Base-by-base conservation (phyloP, 2,797 vertebrate genomes). In the Discoglossus pictus region DNA sequence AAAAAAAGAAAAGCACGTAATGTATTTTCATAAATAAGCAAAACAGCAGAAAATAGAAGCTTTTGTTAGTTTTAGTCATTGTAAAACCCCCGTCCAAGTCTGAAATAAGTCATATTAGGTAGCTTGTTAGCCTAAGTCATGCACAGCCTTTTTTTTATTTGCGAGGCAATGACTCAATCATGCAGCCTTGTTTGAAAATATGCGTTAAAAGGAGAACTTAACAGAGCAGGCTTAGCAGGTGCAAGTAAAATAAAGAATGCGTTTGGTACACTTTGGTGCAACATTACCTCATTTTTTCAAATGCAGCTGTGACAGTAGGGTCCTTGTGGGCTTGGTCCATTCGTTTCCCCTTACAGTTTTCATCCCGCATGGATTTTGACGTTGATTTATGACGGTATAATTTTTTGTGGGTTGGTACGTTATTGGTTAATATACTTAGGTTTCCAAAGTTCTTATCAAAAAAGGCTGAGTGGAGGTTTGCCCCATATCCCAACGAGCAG, bases 211-310 rank as follows among this genome's bases (percentile, higher is more conserved):
- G 88, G 81, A 87, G 90, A 89, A 87, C 89, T 86, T 87, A 83
- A 86, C 88, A 77, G 63, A 79, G 77, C 52, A 2, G 92, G 90
- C 89, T 89, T 90, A 89, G 90, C 89, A 91, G 88, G 83, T 82
- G 82, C 84, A 81, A 88, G 88, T 89, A 88, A 92, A 83, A 80
- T 77, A 86, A 92, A 88, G 77, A 85, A 87, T 87, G 89, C 87
- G 90, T 84, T 90, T 93, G 90, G 92, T 92, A 92, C 91, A 90
- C 82, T 86, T 90, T 92, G 92, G 93, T 92, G 92, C 91, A 94
- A 92, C 93, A 98, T 99, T 99, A 99, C 97, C 97, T 99, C 94
- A 97, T 94, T 94, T 98, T 99, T 88, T 99, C 96, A 92, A 96
- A 97, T 90, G 96, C 93, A 90, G 92, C 91, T 91, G 95, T 94